Evolutionary conservation across 35 echinoderm and acorn worm species (phyloP).

Genomic region (Diadema setosum): DNA sequence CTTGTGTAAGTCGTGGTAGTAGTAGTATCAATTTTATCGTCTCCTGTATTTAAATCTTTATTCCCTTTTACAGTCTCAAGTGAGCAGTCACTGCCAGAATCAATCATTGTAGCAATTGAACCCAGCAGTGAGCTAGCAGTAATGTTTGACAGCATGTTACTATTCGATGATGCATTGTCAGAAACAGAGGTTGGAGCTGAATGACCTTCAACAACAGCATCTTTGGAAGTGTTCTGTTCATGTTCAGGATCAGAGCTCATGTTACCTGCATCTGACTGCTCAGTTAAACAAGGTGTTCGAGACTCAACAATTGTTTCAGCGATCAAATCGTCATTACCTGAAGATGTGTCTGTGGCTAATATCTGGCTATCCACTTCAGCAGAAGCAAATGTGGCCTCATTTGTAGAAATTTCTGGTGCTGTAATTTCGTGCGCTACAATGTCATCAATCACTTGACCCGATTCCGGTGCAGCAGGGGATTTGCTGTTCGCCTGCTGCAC

Average conservation of each 20-base stretch:
- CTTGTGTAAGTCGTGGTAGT: too few species aligned
- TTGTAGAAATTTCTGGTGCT: not conserved
- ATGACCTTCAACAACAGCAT: not conserved
- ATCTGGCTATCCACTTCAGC: not conserved
- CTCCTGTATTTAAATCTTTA: too few species aligned
- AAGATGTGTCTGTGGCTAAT: not conserved
- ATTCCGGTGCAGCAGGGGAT: too few species aligned
- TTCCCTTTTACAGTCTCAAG: not conserved
- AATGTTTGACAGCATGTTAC: not conserved
- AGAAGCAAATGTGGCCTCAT: not conserved
- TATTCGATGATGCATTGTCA: not conserved
- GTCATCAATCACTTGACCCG: too few species aligned
- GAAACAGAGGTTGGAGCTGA: not conserved
- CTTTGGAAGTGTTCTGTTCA: too few species aligned
- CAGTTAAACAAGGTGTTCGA: not conserved
- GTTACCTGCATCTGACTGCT: not conserved
- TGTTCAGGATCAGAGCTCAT: too few species aligned
- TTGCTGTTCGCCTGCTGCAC: not conserved
- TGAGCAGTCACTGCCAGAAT: conserved; percentile 8
- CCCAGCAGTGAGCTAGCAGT: conserved; percentile 38
- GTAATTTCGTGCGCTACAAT: too few species aligned
- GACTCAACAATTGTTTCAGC: not conserved
- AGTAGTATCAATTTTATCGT: too few species aligned
- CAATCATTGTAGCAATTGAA: conserved; percentile 26
- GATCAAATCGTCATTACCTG: not conserved